Conservation (phyloP, 2,888 invertebrate genomes). For the Eristalis tenax region DNA sequence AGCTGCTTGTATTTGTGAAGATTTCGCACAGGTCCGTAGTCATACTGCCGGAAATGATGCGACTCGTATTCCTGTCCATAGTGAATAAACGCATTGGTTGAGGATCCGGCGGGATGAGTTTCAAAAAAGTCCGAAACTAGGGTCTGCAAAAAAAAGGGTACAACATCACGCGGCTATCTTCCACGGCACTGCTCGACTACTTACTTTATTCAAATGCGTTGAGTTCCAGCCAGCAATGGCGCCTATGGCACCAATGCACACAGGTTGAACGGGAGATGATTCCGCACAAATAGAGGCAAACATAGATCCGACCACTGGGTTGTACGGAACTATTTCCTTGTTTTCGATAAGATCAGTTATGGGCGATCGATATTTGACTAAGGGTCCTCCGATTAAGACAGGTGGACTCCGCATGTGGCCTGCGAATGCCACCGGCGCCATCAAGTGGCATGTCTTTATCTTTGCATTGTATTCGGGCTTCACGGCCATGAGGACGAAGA, state of each 20-base stretch:
- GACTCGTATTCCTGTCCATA: slow-evolving; percentile 85
- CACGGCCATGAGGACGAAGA: slow-evolving; percentile 81
- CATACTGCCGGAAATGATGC: slow-evolving; percentile 83
- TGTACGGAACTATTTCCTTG: slow-evolving; percentile 85
- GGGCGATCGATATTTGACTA: slow-evolving; percentile 77
- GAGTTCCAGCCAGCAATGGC: slow-evolving; percentile 79
- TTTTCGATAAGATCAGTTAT: slow-evolving; percentile 77
- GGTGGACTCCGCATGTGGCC: slow-evolving; percentile 82
- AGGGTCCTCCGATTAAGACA: slow-evolving; percentile 80
- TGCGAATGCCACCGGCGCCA: slow-evolving; percentile 87
- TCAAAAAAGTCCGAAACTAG: slow-evolving; percentile 85
- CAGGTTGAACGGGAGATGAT: slow-evolving; percentile 78
- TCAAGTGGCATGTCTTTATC: slow-evolving; percentile 81
- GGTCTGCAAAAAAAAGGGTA: slow-evolving; percentile 83
- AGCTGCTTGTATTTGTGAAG: slow-evolving; percentile 82
- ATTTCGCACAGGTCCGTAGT: slow-evolving; percentile 83
- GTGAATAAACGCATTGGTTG: slow-evolving; percentile 87
- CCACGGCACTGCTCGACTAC: too few species aligned
- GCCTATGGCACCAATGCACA: too few species aligned
- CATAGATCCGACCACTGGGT: too few species aligned
- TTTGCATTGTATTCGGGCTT: slow-evolving; percentile 80
- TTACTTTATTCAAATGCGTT: slow-evolving; percentile 78
- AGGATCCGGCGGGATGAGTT: slow-evolving; percentile 87
- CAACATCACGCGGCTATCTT: too few species aligned
- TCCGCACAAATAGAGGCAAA: slow-evolving; percentile 87